Evolutionary conservation across 2,888 invertebrate species (phyloP), one percentile per base, ranked within the genome.

Genomic region (Hermaeophaga mercurialis): DNA sequence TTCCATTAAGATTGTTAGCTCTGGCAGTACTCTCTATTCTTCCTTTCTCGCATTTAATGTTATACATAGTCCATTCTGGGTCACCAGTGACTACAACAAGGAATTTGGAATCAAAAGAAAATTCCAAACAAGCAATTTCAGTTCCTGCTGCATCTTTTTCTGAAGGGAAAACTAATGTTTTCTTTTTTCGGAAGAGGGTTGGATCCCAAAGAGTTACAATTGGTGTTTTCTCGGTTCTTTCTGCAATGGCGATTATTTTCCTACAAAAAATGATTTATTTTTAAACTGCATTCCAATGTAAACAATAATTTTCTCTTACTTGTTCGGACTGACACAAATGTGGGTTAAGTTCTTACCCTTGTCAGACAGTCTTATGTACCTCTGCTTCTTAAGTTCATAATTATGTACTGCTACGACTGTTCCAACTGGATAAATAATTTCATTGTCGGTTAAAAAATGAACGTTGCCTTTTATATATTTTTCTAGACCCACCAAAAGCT

Each of bases 31-130:
- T 90, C 68, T 91, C 88, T 24, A 92, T 83, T 75, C 90, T 89
- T 8, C 89, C 89, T 72, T 87, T 90, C 67, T 91, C 91, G 87
- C 90, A 85, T 73, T 88, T 87, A 80, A 91, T 90, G 78, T 88
- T 86, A 70, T 91, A 82, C 78, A 91, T 80, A 66, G 83, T 86
- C 87, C 89, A 89, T 74, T 94, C 94, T 0, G 94, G 93, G 59
- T 88, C 87, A 1, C 90, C 90, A 0, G 91, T 90, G 22, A 96
- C 85, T 0, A 89, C 85, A 1, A 89, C 85, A 8, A 96, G 74
- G 63, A 88, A 87, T 73, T 90, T 90, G 1, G 89, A 91, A 74
- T 96, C 95, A 58, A 81, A 85, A 0, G 91, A 89, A 70, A 96
- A 94, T 19, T 86, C 84, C 1, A 92, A 78, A 54, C 87, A 85